A percentile compares a stretch with the other conserved stretches of the same genome.
Evolutionary conservation across 1,140 invertebrate species (phyloP).

Genomic region (Ceratina calcarata): DNA sequence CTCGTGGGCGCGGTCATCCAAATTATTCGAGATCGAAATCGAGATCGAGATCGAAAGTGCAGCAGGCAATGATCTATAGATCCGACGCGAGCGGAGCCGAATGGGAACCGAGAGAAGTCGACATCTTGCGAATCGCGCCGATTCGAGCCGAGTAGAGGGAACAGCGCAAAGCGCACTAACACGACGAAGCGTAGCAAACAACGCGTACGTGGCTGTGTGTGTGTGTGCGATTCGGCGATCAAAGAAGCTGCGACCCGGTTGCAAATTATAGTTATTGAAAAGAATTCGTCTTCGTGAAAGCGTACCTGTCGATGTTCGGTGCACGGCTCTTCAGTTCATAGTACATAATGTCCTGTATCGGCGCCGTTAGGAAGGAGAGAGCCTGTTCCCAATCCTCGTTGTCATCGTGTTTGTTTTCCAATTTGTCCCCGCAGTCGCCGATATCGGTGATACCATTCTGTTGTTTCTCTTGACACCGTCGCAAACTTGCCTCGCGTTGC

Average conservation of each 20-base stretch:
- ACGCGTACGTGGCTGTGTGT: not conserved
- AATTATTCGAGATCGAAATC: not conserved
- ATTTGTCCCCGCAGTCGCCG: constrained; percentile 26
- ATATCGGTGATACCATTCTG: constrained; percentile 53
- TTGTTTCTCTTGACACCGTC: constrained; percentile 11
- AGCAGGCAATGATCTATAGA: not conserved
- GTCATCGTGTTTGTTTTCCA: constrained; percentile 18
- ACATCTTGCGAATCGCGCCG: not conserved
- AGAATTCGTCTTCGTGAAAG: constrained; percentile 49
- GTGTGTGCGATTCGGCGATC: not conserved
- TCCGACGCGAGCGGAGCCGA: not conserved
- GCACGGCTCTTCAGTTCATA: constrained; percentile 84
- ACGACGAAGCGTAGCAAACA: not conserved
- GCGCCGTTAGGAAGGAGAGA: constrained; percentile 69
- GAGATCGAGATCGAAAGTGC: constrained; percentile 1
- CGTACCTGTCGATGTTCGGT: constrained; percentile 84
- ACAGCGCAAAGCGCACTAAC: not conserved
- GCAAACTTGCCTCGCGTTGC: constrained; percentile 62
- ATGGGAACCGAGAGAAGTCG: not conserved
- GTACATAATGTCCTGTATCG: constrained; percentile 84
- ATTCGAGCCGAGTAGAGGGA: not conserved
- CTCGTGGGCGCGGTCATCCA: not conserved
- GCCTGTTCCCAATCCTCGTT: constrained; percentile 72
- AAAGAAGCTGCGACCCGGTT: not conserved
- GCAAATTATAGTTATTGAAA: not conserved